Evolutionary conservation across 2,797 vertebrate species (phyloP), one percentile per base, ranked within the genome.

Genomic region (Hydrolagus colliei): DNA sequence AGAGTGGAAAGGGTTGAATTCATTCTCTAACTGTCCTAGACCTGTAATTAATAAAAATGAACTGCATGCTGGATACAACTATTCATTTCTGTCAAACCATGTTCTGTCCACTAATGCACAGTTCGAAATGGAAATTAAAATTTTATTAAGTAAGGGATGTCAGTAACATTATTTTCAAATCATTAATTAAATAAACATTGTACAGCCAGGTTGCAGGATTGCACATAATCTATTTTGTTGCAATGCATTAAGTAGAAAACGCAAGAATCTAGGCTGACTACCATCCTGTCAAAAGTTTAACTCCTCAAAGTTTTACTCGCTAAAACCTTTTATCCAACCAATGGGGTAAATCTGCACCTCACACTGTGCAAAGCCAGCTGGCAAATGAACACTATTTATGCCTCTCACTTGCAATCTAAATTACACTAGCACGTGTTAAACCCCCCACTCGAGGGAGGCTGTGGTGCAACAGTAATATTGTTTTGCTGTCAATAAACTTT

Each of bases 81-180:
- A 71, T 84, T 84, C 65, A 84, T 71, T 84, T 84, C 79, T 52
- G 79, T 68, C 79, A 84, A 71, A 0, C 4, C 79, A 68, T 9
- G 22, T 20, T 52, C 65, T 71, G 35, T 84, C 65, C 65, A 84
- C 63, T 84, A 41, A 84, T 67, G 41, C 1, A 35, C 14, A 52
- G 18, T 18, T 84, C 52, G 71, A 71, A 18, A 68, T 84, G 79
- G 65, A 71, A 84, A 84, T 84, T 71, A 18, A 10, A 20, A 18
- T 63, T 71, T 71, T 84, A 84, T 84, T 84, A 84, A 84, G 65
- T 84, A 84, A 84, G 67, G 32, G 27, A 16, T 71, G 79, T 84
- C 79, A 84, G 65, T 84, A 84, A 63, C 18, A 63, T 84, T 84
- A 84, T 52, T 84, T 84, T 71, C 65, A 41, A 71, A 35, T 68